phyloP scores from a whole-genome alignment of 1,140 invertebrate species.

The Hydropsyche tenuis region DNA sequence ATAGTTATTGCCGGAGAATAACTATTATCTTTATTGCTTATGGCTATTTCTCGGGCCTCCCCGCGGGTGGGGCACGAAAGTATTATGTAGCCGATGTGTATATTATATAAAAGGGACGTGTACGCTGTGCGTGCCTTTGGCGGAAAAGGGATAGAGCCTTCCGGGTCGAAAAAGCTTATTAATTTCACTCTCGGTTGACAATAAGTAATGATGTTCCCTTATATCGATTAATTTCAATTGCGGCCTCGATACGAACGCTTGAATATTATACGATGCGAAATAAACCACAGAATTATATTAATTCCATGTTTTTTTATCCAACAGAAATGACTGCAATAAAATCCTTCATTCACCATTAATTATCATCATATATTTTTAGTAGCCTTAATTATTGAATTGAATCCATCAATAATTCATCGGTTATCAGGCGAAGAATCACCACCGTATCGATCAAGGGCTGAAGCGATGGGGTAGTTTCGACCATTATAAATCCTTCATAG shows the following conservation, averaged over 20 bases:
- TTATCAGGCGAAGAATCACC: not conserved
- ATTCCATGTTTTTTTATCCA: no score
- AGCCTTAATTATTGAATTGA: no score
- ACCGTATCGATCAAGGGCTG: not conserved
- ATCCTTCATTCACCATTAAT: no score
- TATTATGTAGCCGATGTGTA: slow-evolving; percentile 35
- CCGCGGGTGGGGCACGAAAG: not conserved
- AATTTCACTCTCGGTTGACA: slow-evolving; percentile 43
- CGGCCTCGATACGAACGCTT: not conserved
- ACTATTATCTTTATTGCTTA: slow-evolving; percentile 47
- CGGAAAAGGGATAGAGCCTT: slow-evolving; percentile 20
- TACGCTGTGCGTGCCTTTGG: no score
- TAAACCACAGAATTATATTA: no score
- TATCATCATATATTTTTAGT: no score
- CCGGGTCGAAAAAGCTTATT: slow-evolving; percentile 38
- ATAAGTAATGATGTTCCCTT: slow-evolving; percentile 39
- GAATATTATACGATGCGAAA: not conserved
- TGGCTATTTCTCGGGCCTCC: slow-evolving; percentile 38
- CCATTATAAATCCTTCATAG: slow-evolving; percentile 20
- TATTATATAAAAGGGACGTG: not conserved
- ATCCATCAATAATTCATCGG: not conserved
- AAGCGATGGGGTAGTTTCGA: no score
- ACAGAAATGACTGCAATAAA: no score
- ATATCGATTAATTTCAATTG: slow-evolving; percentile 38
- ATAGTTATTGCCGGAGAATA: slow-evolving; percentile 42